These are phyloP conservation scores for Palythoa caribaeorum DNA, from an alignment of 92 coral and sea anemone genomes.

Conservation along the genomic window DNA sequence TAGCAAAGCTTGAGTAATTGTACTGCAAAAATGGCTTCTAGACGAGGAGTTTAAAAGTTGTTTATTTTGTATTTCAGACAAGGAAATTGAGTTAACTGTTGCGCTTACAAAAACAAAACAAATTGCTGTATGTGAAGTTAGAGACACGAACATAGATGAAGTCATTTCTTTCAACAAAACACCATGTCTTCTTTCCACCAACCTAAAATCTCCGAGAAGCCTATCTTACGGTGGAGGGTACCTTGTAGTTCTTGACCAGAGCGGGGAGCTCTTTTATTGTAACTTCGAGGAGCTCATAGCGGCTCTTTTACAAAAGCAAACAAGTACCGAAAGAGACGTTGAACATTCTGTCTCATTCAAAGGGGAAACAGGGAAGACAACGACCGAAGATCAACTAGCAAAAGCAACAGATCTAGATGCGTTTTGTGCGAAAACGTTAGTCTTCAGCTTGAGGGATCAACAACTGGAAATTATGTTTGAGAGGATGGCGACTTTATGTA, in stretches of 20 bases:
- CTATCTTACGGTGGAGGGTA: background rate
- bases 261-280: slow-evolving; percentile 12
- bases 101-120: background rate
- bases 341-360: background rate
- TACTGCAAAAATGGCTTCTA: no score
- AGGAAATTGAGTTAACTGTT: background rate
- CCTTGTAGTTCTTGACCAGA: slow-evolving; percentile 20
- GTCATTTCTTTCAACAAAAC: background rate
- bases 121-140: slow-evolving; percentile 7
- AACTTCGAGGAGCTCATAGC: background rate
- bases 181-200: slow-evolving; percentile 6
- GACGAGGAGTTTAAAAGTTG: background rate
- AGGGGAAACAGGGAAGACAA: background rate
- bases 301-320: background rate
- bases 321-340: background rate
- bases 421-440: no score
- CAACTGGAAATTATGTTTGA: background rate
- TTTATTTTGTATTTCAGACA: background rate
- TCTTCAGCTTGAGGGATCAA: no score
- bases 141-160: background rate
- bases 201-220: background rate
- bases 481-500: background rate
- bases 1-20: no score
- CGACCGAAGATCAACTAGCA: no score
- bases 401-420: no score